Conservation (phyloP, 1,140 invertebrate species). For the Cydia fagiglandana region DNA sequence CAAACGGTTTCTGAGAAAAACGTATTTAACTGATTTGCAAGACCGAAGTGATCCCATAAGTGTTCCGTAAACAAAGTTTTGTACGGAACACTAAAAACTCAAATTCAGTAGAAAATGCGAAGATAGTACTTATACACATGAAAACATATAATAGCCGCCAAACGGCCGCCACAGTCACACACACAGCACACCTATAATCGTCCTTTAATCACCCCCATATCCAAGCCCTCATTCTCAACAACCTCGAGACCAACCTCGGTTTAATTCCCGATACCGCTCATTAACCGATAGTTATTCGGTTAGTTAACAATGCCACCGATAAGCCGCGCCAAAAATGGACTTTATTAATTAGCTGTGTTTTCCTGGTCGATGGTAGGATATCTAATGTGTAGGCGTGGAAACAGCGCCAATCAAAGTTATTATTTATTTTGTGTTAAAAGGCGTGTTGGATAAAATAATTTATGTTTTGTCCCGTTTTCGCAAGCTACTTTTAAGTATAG, state of each 20-base stretch:
- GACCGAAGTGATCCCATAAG: too few relatives aligned
- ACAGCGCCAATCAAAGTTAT: too few relatives aligned
- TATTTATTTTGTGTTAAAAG: too few relatives aligned
- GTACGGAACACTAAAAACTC: too few relatives aligned
- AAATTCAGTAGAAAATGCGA: too few relatives aligned
- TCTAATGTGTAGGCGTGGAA: neutral
- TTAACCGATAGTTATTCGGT: conserved; percentile 53
- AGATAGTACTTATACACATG: too few relatives aligned
- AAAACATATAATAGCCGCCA: neutral
- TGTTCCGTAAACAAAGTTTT: too few relatives aligned
- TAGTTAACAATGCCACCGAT: conserved; percentile 43
- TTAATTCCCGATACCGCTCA: conserved; percentile 42
- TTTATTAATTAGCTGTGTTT: conserved; percentile 31
- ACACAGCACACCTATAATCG: neutral
- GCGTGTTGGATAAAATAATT: too few relatives aligned
- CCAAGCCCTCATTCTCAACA: neutral
- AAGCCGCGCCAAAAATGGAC: conserved; percentile 33
- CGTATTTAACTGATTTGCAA: too few relatives aligned
- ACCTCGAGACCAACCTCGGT: conserved; percentile 30
- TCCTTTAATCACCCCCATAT: conserved; percentile 5
- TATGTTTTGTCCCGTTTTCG: too few relatives aligned
- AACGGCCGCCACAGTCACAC: neutral
- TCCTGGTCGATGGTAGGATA: neutral
- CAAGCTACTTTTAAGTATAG: too few relatives aligned
- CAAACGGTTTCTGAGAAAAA: too few relatives aligned